phyloP scores from a whole-genome alignment of 2,797 vertebrate species.

The Ceryle rudis region DNA sequence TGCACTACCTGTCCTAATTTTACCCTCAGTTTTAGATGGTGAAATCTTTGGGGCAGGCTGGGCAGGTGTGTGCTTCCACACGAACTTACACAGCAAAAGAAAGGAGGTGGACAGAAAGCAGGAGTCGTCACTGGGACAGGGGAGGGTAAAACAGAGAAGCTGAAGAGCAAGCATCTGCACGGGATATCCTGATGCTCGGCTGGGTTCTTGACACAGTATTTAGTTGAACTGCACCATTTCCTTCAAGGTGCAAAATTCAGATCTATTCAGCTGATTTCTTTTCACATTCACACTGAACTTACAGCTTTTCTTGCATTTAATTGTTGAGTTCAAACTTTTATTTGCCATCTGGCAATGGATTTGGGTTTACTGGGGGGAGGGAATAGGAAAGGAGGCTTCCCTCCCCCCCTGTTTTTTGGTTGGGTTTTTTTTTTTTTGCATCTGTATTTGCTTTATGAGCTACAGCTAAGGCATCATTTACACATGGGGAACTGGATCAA shows the following conservation, averaged over 20 bases:
- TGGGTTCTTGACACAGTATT: not conserved
- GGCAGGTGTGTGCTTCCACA: not conserved
- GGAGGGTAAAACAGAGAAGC: not conserved
- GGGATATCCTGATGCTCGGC: not conserved
- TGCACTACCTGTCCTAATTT: not conserved
- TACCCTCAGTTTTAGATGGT: not conserved
- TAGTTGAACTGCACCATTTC: not conserved
- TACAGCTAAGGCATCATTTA: slow-evolving; percentile 77
- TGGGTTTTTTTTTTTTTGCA: not conserved
- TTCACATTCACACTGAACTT: slow-evolving; percentile 36
- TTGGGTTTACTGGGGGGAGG: slow-evolving; percentile 10
- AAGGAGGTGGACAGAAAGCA: not conserved
- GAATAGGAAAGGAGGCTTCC: not conserved
- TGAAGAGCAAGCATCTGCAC: not conserved
- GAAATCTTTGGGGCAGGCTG: not conserved
- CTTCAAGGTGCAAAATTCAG: slow-evolving; percentile 31
- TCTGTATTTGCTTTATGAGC: slow-evolving; percentile 82
- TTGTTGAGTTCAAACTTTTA: slow-evolving; percentile 42
- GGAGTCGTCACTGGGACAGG: not conserved
- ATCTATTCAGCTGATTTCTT: slow-evolving; percentile 35
- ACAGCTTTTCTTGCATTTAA: slow-evolving; percentile 49
- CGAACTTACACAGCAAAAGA: not conserved
- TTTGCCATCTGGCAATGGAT: slow-evolving; percentile 79
- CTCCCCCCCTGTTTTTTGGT: accelerated
- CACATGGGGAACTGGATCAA: slow-evolving; percentile 71